Conservation (phyloP, 2,797 vertebrate species). For the Columba guinea region DNA sequence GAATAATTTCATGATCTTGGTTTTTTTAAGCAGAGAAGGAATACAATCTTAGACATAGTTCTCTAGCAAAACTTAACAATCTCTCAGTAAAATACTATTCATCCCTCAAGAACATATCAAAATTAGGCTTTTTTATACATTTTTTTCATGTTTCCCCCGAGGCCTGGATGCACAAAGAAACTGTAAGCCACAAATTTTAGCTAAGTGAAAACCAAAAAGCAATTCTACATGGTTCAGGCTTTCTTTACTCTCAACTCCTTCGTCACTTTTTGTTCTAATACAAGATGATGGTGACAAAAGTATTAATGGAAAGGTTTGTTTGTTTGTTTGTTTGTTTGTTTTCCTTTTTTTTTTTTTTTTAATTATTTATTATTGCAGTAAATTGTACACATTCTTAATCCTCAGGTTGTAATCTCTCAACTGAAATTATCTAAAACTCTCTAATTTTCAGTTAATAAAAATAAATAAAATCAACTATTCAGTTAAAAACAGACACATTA, state of each 20-base stretch:
- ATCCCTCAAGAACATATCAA: not conserved
- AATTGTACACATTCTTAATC: not conserved
- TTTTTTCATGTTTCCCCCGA: not conserved
- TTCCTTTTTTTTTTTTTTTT: not conserved
- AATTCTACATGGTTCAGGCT: not conserved
- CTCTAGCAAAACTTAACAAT: not conserved
- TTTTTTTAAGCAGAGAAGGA: not conserved
- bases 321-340: too few species aligned
- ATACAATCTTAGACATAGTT: not conserved
- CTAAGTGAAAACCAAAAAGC: not conserved
- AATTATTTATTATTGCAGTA: not conserved
- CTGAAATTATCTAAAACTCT: not conserved
- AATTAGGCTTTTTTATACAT: not conserved
- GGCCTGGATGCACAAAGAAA: not conserved
- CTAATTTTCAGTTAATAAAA: not conserved
- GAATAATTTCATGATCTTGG: not conserved
- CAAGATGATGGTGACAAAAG: not conserved
- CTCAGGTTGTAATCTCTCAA: not conserved
- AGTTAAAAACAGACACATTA: not conserved
- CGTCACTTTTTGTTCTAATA: not conserved
- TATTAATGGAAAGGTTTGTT: not conserved
- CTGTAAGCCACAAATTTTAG: not conserved
- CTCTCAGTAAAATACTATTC: not conserved
- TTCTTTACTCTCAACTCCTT: not conserved
- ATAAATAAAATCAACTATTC: not conserved